Conservation (phyloP, 2,888 invertebrate species). For the Nebria brevicollis region DNA sequence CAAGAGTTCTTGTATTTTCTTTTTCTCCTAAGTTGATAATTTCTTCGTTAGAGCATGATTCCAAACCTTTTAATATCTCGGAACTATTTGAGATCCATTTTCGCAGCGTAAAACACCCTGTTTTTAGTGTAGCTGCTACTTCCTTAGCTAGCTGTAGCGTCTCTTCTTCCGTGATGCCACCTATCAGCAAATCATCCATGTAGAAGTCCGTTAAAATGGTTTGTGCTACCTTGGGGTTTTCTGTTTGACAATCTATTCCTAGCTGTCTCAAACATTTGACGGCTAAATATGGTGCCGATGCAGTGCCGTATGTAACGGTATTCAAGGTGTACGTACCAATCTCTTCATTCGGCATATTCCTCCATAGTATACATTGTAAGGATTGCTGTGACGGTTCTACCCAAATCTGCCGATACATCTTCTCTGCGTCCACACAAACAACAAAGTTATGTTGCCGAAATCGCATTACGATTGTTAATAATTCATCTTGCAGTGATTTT, state of each 20-base stretch:
- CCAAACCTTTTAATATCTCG: not conserved
- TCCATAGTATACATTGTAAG: not conserved
- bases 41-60: not conserved
- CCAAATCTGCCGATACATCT: not conserved
- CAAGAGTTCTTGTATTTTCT: not conserved
- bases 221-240: not conserved
- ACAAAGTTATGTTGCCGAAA: too few relatives aligned
- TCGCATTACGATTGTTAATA: too few relatives aligned
- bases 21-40: not conserved
- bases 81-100: not conserved
- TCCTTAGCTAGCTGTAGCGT: not conserved
- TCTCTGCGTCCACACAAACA: not conserved
- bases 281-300: slow-evolving; percentile 4
- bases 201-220: not conserved
- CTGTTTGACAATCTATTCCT: not conserved
- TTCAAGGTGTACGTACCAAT: not conserved
- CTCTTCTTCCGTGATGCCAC: not conserved
- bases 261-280: not conserved
- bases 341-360: not conserved
- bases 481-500: too few relatives aligned
- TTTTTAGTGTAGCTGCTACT: not conserved
- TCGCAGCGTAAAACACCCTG: not conserved
- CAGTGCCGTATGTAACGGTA: not conserved
- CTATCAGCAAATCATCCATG: not conserved
- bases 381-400: not conserved